Conservation (phyloP, 2,113 vertebrate genomes). For the Vulpes ferrilata region DNA sequence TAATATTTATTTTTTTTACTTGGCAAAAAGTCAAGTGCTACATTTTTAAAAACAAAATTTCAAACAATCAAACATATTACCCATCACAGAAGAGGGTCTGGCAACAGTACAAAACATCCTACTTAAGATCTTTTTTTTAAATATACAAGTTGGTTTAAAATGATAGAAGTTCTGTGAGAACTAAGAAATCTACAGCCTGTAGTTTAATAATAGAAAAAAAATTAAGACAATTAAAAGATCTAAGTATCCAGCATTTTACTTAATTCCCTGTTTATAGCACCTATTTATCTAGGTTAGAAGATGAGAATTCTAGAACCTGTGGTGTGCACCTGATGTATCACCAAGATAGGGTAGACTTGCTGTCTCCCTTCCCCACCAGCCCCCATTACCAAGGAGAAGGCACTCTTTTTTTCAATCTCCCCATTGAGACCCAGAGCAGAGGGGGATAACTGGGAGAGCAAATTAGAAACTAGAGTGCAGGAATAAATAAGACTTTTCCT, state of each 20-base stretch:
- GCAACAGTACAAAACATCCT: constrained; percentile 76
- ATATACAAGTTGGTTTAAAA: constrained; percentile 81
- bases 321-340: not conserved
- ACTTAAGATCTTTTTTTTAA: constrained; percentile 63
- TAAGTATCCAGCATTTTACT: constrained; percentile 82
- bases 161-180: constrained; percentile 78
- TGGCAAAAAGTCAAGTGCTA: constrained; percentile 81
- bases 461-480: constrained; percentile 12
- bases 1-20: constrained; percentile 75
- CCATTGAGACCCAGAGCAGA: constrained; percentile 37
- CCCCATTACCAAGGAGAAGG: not conserved
- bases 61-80: constrained; percentile 72
- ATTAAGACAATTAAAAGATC: constrained; percentile 82
- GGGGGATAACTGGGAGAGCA: constrained; percentile 23
- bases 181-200: constrained; percentile 77
- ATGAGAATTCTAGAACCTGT: constrained; percentile 64
- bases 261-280: constrained; percentile 82
- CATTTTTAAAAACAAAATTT: constrained; percentile 81
- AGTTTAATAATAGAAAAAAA: constrained; percentile 76
- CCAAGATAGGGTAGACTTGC: not conserved
- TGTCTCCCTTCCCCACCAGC: not conserved
- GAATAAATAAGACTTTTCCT: not conserved
- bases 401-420: not conserved
- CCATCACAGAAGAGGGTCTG: constrained; percentile 76
- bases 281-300: constrained; percentile 81